Evolutionary conservation across 2,113 vertebrate genomes (phyloP).

Genomic region (Paradisaea rubra): DNA sequence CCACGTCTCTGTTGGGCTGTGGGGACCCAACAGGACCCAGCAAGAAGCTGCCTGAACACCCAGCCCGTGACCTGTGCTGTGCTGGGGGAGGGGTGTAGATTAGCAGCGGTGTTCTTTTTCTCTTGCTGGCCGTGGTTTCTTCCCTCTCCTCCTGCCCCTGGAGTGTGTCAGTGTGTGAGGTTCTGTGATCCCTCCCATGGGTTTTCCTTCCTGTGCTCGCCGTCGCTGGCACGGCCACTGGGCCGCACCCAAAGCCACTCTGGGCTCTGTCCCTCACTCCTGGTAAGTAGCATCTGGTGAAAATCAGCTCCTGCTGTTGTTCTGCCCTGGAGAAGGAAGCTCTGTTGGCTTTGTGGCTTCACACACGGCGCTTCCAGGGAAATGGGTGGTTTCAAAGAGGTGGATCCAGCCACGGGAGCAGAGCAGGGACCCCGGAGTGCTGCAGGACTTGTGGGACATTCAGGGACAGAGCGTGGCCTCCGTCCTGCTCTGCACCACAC

Average conservation of each 20-base stretch:
- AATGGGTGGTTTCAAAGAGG: not conserved
- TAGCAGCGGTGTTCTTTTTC: not conserved
- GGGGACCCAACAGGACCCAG: not conserved
- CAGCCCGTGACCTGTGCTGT: not conserved
- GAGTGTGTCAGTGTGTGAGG: constrained; percentile 20
- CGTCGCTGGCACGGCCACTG: not conserved
- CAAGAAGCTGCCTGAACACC: constrained; percentile 12
- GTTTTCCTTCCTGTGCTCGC: not conserved
- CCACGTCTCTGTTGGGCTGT: not conserved
- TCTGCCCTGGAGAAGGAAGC: not conserved
- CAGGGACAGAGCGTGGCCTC: not conserved
- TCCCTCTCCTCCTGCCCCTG: not conserved
- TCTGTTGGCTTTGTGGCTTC: not conserved
- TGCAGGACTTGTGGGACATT: not conserved
- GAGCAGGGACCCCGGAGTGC: not conserved
- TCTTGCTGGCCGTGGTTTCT: constrained; percentile 25
- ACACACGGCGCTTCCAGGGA: not conserved
- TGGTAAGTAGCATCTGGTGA: not conserved
- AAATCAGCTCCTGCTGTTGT: not conserved
- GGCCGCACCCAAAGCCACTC: not conserved
- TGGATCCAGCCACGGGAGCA: not conserved
- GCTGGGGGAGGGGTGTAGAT: not conserved
- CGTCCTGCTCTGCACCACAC: not conserved
- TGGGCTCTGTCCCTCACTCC: not conserved
- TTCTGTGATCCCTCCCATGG: not conserved